Conservation (phyloP, 2,113 vertebrate genomes). For the Benitochromis conjunctus region DNA sequence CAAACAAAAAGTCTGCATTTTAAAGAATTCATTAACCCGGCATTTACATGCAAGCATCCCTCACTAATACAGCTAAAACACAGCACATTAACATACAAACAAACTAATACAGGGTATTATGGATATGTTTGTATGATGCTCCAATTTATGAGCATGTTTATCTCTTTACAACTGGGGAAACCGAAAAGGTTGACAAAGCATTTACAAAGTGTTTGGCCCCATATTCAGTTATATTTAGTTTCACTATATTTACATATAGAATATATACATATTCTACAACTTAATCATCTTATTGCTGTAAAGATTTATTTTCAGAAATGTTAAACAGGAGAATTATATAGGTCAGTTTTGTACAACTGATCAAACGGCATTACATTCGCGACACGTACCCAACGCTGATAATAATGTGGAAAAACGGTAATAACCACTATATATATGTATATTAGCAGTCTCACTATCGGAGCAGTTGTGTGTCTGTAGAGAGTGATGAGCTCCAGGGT, state of each 20-base stretch:
- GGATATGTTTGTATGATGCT: background rate
- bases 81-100: background rate
- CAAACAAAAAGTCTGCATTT: background rate
- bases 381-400: background rate
- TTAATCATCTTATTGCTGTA: background rate
- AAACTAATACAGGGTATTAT: background rate
- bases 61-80: background rate
- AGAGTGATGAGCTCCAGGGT: constrained; percentile 6
- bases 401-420: background rate
- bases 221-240: background rate
- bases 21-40: background rate
- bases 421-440: background rate
- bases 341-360: background rate
- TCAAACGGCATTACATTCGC: background rate
- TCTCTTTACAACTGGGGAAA: background rate
- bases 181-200: background rate
- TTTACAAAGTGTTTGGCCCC: background rate
- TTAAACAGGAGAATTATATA: background rate
- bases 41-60: background rate
- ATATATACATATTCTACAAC: background rate
- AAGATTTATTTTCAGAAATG: background rate
- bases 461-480: background rate
- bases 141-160: background rate
- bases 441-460: background rate
- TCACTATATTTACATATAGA: background rate